These are phyloP conservation scores for Carassius gibelio DNA, from an alignment of 2,113 vertebrate species.

Conservation along the genomic window DNA sequence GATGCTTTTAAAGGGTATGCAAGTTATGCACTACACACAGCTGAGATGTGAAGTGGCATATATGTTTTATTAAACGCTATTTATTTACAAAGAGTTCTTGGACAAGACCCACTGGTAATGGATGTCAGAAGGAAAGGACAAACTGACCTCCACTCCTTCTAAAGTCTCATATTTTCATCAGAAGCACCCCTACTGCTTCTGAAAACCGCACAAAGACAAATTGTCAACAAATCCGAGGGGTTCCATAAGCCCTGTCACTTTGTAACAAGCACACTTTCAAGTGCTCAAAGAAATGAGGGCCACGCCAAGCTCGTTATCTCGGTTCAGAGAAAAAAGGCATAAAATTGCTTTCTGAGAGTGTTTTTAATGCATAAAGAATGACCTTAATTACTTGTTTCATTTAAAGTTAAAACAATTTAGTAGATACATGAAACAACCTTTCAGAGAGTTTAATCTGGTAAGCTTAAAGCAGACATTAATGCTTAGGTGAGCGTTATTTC, in stretches of 20 bases:
- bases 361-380: slow-evolving; percentile 30
- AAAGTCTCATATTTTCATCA: slow-evolving; percentile 24
- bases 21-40: neutral
- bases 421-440: neutral
- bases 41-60: neutral
- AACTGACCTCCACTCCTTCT: slow-evolving; percentile 20
- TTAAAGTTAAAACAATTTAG: neutral
- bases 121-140: slow-evolving; percentile 4
- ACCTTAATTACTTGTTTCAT: slow-evolving; percentile 40
- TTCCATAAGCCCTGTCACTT: slow-evolving; percentile 13
- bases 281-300: slow-evolving; percentile 1
- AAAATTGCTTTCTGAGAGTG: slow-evolving; percentile 13
- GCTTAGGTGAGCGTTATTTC: slow-evolving; percentile 5
- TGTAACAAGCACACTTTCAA: slow-evolving; percentile 16
- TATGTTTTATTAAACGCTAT: neutral
- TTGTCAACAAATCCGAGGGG: slow-evolving; percentile 20
- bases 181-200: neutral
- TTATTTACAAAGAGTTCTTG: neutral
- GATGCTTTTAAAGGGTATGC: neutral
- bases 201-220: slow-evolving; percentile 7
- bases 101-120: neutral
- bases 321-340: slow-evolving; percentile 26
- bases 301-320: neutral
- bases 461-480: slow-evolving; percentile 25
- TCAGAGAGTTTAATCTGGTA: slow-evolving; percentile 13